phyloP scores from a whole-genome alignment of 2,888 invertebrate species.

The Antheraea assamensis region DNA sequence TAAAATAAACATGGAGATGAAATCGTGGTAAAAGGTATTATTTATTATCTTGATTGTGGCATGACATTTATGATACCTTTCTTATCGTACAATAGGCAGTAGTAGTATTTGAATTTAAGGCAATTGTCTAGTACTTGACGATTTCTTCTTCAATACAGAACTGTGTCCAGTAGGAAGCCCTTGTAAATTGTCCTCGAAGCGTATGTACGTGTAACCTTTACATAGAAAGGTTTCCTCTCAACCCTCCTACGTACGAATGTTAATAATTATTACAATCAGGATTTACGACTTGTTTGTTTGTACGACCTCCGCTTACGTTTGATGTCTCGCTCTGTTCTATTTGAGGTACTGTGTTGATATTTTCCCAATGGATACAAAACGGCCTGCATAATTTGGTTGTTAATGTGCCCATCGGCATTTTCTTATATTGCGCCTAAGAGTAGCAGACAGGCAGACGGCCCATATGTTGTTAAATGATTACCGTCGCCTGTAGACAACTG shows the following conservation, averaged over 20 bases:
- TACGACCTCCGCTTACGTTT: background rate
- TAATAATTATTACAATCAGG: conserved; percentile 19
- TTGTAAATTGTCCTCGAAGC: background rate
- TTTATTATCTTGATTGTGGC: no score
- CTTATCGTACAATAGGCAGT: no score
- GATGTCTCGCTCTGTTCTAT: background rate
- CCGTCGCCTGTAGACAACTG: no score
- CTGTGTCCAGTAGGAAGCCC: background rate
- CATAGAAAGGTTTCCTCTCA: background rate
- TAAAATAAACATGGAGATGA: no score
- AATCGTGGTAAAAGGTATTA: no score
- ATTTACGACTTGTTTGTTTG: conserved; percentile 23
- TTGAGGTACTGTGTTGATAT: background rate
- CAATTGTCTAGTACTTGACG: background rate
- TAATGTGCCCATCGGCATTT: background rate
- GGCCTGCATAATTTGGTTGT: background rate
- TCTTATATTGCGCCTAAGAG: no score
- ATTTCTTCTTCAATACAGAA: background rate
- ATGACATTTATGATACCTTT: no score
- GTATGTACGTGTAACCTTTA: background rate
- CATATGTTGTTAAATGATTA: no score
- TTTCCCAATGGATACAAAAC: background rate
- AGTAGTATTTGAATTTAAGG: no score
- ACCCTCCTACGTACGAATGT: conserved; percentile 11
- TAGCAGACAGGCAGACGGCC: no score